Base-by-base conservation (phyloP, 1,140 invertebrate species). In the Aphidius gifuensis region DNA sequence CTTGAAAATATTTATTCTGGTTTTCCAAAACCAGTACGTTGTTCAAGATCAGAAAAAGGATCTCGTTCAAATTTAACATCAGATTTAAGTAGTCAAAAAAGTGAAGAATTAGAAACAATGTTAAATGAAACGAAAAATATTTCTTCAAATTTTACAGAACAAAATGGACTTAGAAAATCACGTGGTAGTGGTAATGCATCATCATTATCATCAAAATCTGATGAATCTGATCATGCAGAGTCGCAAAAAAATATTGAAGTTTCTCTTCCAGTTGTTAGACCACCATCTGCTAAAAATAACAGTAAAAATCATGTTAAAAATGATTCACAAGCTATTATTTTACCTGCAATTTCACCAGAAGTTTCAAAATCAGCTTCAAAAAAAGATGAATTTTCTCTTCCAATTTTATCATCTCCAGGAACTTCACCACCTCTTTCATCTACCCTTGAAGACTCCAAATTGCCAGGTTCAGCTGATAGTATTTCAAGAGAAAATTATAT, bases 271-370 rank as follows among this genome's bases (percentile, higher is more conserved):
- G 69, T 70, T 1, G 71, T 76, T 0, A 74, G 71, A 48, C 70
- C 71, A 4, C 57, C 65, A 0, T 76, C 70, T 0, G 60, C 53
- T 2, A 68, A 45, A 58, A 67, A 53, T 47, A 65, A 58, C 5
- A 66, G 66, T 0, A 68, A 62, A 54, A 67, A 60, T 57, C 66
- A 48, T 58, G 1, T 70, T 54, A 43, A 74, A 68, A 46, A 64
- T 21, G 65, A 65, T 9, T 58, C 65, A 0, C 68, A 69, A 43
- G 64, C 64, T 60, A 60, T 81, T 3, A 70, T 70, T 1, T 49
- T 81, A 8, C 79, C 79, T 1, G 65, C 72, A 0, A 81, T 81
- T 9, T 77, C 76, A 7, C 72, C 72, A 21, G 78, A 78, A 38
- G 65, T 67, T 0, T 62, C 58, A 0, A 78, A 69, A 61, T 68